These are phyloP conservation scores for Pseudomugil gertrudae DNA, from an alignment of 2,797 vertebrate species.

Conservation along the genomic window DNA sequence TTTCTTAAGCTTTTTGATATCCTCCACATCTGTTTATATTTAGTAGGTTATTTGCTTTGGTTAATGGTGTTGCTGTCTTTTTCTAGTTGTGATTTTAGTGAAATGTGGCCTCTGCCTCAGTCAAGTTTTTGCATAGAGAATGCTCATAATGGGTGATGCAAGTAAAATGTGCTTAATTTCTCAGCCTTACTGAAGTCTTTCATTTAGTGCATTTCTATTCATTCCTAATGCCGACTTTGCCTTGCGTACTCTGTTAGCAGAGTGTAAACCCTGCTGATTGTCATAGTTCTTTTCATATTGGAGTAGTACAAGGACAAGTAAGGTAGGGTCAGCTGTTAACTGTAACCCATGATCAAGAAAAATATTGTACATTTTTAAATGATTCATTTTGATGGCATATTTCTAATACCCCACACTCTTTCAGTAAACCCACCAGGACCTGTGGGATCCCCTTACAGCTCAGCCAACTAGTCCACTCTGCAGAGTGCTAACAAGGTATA, in stretches of 20 bases:
- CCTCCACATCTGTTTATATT: constrained; percentile 71
- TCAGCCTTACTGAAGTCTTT: constrained; percentile 43
- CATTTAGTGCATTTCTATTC: constrained; percentile 25
- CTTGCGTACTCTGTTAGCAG: constrained; percentile 28
- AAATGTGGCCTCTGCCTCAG: constrained; percentile 35
- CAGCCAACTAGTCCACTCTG: constrained; percentile 69
- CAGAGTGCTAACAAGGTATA: constrained; percentile 76
- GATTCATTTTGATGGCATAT: constrained; percentile 53
- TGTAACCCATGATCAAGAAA: constrained; percentile 30
- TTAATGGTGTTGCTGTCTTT: constrained; percentile 53
- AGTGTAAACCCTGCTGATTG: constrained; percentile 4
- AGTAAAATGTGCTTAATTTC: constrained; percentile 37
- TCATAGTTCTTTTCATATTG: constrained; percentile 16
- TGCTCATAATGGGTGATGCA: constrained; percentile 35
- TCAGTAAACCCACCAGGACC: constrained; percentile 60
- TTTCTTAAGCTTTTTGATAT: constrained; percentile 69
- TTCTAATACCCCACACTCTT: constrained; percentile 61
- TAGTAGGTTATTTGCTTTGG: constrained; percentile 69
- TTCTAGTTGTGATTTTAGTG: constrained; percentile 41
- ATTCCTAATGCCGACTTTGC: constrained; percentile 36
- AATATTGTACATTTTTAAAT: constrained; percentile 38
- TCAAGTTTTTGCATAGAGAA: constrained; percentile 43
- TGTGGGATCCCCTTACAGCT: constrained; percentile 56
- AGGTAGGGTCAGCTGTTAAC: constrained; percentile 31
- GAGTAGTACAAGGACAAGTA: constrained; percentile 15